phyloP scores from a whole-genome alignment of 2,113 vertebrate species.

The Cavia aperea region DNA sequence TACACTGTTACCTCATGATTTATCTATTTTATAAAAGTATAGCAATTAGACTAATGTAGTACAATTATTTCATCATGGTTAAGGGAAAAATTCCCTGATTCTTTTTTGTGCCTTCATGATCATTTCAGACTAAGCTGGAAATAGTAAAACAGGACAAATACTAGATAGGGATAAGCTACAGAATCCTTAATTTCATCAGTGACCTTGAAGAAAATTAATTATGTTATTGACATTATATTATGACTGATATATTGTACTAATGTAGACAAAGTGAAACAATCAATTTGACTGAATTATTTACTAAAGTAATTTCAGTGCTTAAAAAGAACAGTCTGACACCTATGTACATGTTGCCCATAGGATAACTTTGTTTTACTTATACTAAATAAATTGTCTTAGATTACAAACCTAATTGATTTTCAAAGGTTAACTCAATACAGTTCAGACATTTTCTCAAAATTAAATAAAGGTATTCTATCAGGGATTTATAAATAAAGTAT shows the following conservation, averaged over 20 bases:
- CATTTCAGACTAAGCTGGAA: not conserved
- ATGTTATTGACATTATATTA: not conserved
- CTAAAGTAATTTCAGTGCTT: not conserved
- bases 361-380: not conserved
- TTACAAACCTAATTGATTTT: not conserved
- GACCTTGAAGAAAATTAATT: not conserved
- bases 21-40: not conserved
- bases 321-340: not conserved
- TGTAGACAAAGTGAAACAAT: not conserved
- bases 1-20: not conserved
- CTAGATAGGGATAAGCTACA: not conserved
- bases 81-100: not conserved
- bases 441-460: not conserved
- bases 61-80: not conserved
- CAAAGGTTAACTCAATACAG: not conserved
- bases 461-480: not conserved
- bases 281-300: not conserved
- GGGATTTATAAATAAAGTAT: not conserved
- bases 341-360: not conserved
- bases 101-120: not conserved
- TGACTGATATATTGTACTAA: not conserved
- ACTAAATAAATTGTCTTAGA: not conserved
- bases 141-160: not conserved
- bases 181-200: not conserved
- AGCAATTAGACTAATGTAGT: not conserved